Base-by-base conservation (phyloP, 2,888 invertebrate species). In the Norana najaformis region DNA sequence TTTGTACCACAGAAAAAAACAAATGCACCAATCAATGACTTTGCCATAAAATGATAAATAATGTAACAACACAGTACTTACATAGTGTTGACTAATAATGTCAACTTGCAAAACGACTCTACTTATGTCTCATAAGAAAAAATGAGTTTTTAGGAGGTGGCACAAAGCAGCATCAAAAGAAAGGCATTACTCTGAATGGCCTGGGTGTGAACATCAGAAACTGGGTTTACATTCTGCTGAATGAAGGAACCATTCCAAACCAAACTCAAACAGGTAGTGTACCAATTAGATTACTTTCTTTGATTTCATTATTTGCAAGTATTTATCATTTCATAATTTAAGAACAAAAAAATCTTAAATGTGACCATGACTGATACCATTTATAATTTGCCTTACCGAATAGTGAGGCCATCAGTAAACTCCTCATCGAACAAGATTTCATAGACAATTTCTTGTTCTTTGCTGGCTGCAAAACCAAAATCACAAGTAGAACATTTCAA, bases 381-480 rank as follows among this genome's bases (percentile, higher is more conserved):
- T 88, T 88, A 88, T 20, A 41, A 88, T n/a, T 18, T 41, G 0
- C 95, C 94, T 91, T 95, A 96, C 94, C 96, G 95, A 35, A 96
- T 93, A 23, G 94, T 93, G 89, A 96, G 93, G 13, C 96, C 97
- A 35, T 97, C 97, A 53, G 96, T 95, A 94, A 98, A 97, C 38
- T 96, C 95, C 91, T 96, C 95, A 93, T 98, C 98, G 94, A 98
- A 98, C 90, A 98, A 95, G 37, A 98, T 96, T 92, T 97, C 97
- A 93, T 97, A 97, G 90, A 96, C 92, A 0, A 95, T 95, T 83
- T 96, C 96, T 0, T 95, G 95, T 89, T 96, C 95, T 34, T 93
- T 93, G 89, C 93, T 93, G n/a, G 93, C 94, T 88, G 91, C 35
- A 90, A 89, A 89, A 69, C 69, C n/a, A 69, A 69, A 69, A 69